A percentile compares a stretch with the other conserved stretches of the same genome.
phyloP scores from a whole-genome alignment of 2,797 vertebrate genomes.

The Anomalospiza imberbis region DNA sequence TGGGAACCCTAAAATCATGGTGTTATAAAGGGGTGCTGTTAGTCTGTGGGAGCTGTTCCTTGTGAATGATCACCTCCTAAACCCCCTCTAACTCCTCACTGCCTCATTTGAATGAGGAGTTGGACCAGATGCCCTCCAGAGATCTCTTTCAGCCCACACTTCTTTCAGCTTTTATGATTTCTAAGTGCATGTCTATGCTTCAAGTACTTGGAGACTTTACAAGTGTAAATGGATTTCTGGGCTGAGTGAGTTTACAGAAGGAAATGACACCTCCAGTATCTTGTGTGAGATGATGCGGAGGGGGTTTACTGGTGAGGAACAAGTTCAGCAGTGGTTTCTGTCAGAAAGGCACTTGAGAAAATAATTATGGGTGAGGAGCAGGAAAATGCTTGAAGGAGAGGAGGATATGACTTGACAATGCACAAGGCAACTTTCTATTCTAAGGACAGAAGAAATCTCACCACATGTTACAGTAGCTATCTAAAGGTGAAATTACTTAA shows the following conservation, averaged over 20 bases:
- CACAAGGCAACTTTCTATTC: background rate
- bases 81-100: background rate
- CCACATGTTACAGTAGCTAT: background rate
- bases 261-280: background rate
- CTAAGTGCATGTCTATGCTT: background rate
- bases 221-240: background rate
- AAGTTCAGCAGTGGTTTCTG: background rate
- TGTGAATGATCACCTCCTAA: background rate
- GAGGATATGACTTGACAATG: background rate
- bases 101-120: background rate
- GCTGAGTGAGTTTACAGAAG: background rate
- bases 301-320: background rate
- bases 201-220: background rate
- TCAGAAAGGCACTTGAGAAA: background rate
- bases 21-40: background rate
- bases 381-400: background rate
- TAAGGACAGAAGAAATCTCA: background rate
- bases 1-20: background rate
- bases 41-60: background rate
- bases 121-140: background rate
- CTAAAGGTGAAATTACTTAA: background rate
- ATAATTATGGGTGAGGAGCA: background rate
- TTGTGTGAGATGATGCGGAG: background rate
- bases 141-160: background rate
- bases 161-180: background rate